These are phyloP conservation scores for Aphaenogaster ashmeadi DNA, from an alignment of 1,140 invertebrate genomes.

Conservation along the genomic window DNA sequence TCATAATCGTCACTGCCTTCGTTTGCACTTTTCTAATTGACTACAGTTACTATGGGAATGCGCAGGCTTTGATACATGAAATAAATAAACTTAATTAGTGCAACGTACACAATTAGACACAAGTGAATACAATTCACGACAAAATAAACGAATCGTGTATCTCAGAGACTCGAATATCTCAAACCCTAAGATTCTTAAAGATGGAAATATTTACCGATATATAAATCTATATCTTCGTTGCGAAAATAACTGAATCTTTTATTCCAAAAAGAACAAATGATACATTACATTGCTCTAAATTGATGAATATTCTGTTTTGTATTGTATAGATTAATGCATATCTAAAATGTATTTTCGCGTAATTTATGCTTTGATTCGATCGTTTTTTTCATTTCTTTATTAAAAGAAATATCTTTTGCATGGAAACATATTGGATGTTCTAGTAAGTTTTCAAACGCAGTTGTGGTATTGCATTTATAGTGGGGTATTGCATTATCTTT, in stretches of 20 bases:
- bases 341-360: conserved; percentile 39
- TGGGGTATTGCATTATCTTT: conserved; percentile 56
- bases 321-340: conserved; percentile 53
- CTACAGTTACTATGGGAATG: conserved; percentile 75
- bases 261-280: background rate
- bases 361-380: conserved; percentile 40
- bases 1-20: conserved; percentile 82
- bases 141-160: conserved; percentile 6
- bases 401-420: conserved; percentile 56
- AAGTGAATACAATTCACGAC: conserved; percentile 18
- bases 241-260: conserved; percentile 3
- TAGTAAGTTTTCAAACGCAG: conserved; percentile 58
- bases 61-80: conserved; percentile 29
- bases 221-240: conserved; percentile 27
- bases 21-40: conserved; percentile 73
- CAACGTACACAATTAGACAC: conserved; percentile 12
- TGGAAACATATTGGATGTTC: conserved; percentile 48
- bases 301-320: conserved; percentile 61
- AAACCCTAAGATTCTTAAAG: conserved; percentile 31
- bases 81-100: conserved; percentile 21
- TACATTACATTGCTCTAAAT: conserved; percentile 23
- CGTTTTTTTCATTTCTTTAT: background rate
- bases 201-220: conserved; percentile 13
- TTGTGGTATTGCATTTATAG: conserved; percentile 25
- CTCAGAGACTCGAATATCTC: conserved; percentile 6